Evolutionary conservation across 2,113 vertebrate genomes (phyloP), one percentile per base, ranked within the genome.

Genomic region (Deroptyus accipitrinus): DNA sequence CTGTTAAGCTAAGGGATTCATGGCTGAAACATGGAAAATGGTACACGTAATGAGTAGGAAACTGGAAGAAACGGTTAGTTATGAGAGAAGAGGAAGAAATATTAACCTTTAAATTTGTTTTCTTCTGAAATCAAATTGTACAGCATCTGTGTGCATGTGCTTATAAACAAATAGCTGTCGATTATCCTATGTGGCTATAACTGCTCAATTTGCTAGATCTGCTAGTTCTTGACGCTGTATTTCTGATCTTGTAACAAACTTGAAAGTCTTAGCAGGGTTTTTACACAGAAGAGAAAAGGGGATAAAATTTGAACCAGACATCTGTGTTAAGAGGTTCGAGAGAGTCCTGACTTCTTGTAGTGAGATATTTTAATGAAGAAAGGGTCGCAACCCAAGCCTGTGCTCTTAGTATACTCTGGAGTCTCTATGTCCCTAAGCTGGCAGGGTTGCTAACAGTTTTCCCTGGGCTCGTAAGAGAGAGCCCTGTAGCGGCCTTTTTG

Each of bases 111-210:
- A 69, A 66, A 49, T 9, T 42, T 68, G 5, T 69, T 77, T 74
- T 54, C n/a, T 75, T 79, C 69, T 66, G 48, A 87, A 78, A 48
- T 9, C 10, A 31, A 57, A 20, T 70, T 72, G 27, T 44, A 28
- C 10, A 7, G 22, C 11, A 35, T 48, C 33, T 68, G 0, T 52
- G 12, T 59, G 24, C 13, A 4, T 27, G 37, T 13, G 33, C 1
- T 0, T 66, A 46, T 39, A 83, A 78, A 37, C 11, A 75, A 35
- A 49, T 28, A 14, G 10, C 69, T 88, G 39, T 18, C 3, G 42
- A 18, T 55, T 48, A 9, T 41, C 46, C 52, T 31, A 3, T 13
- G 19, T 80, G 67, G 9, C 49, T 79, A 0, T 48, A 59, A 37
- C 39, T 57, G 37, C 66, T 54, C 14, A 1, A 9, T 22, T 73